These are phyloP conservation scores for Scalopus aquaticus DNA, from an alignment of 2,113 vertebrate genomes.

Conservation along the genomic window DNA sequence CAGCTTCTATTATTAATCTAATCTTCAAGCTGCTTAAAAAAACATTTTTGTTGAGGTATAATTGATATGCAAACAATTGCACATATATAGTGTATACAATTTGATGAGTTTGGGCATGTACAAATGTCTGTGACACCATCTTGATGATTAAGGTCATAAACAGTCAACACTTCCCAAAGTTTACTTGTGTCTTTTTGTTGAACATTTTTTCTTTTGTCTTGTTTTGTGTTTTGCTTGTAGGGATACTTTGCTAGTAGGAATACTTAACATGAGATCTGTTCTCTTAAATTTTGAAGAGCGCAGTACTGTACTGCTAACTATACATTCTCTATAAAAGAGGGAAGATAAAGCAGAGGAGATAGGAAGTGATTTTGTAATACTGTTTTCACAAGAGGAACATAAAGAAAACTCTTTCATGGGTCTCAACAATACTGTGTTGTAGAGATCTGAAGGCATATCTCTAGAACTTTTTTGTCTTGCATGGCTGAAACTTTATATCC, in stretches of 20 bases:
- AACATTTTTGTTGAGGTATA: background rate
- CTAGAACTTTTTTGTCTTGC: background rate
- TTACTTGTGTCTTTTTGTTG: background rate
- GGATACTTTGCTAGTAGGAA: background rate
- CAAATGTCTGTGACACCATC: background rate
- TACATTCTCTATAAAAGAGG: background rate
- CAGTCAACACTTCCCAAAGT: background rate
- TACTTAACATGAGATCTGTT: background rate
- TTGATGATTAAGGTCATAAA: background rate
- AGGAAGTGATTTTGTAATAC: background rate
- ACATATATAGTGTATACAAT: background rate
- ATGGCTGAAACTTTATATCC: background rate
- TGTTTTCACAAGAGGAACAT: constrained; percentile 21
- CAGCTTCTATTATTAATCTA: background rate
- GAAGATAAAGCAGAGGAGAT: background rate
- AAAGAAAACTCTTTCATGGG: background rate
- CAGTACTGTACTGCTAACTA: background rate
- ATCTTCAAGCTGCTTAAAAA: background rate
- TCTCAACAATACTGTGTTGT: background rate
- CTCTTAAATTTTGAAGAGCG: background rate
- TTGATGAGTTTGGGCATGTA: background rate
- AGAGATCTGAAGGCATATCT: background rate
- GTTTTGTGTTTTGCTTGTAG: background rate
- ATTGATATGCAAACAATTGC: background rate
- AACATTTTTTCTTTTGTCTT: background rate